Evolutionary conservation across 2,888 invertebrate genomes (phyloP), one percentile per base, ranked within the genome.

Genomic region (Cybosia mesomella): DNA sequence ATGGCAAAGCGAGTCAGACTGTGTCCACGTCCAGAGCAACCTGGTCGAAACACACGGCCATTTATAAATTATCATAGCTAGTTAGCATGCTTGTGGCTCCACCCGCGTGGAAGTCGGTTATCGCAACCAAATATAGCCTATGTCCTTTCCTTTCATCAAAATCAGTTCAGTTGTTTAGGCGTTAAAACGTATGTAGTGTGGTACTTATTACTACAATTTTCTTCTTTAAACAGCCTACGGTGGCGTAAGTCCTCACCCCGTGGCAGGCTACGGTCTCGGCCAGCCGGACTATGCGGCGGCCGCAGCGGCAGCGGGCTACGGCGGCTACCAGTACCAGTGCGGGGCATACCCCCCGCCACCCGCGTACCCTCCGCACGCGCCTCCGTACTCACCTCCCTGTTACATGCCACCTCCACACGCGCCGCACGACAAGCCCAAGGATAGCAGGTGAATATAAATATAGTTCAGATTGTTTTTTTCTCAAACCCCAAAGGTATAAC

Each of bases 371-470:
- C 96, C 95, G 53, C 97, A 97, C 83, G 97, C 97, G 64, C 96
- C 97, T 60, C 96, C 97, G 66, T 97, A 97, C 91, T 96, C 97
- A 65, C 97, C 97, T 65, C 98, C 98, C 87, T 98, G 98, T 93
- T 97, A 97, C 86, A 98, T 98, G 98, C 98, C 98, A 71, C 97
- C 97, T 70, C 98, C 98, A 53, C 97, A 97, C 87, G 97, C 97
- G 77, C 97, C 97, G 71, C 98, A 97, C 91, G 97, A 98, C 94
- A 98, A 97, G 86, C 95, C 96, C 15, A 97, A 97, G 89, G 97
- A 97, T 83, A 96, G 96, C 92, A 96, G 97, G 97, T 97, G 93
- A 96, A 91, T 93, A 93, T 86, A 74, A 70, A 57, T 57, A 49
- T 64, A 61, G 21, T 43, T 54, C 22, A 21, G 4, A n/a, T 11